phyloP scores from a whole-genome alignment of 2,888 invertebrate species.

The Sycophila texana region DNA sequence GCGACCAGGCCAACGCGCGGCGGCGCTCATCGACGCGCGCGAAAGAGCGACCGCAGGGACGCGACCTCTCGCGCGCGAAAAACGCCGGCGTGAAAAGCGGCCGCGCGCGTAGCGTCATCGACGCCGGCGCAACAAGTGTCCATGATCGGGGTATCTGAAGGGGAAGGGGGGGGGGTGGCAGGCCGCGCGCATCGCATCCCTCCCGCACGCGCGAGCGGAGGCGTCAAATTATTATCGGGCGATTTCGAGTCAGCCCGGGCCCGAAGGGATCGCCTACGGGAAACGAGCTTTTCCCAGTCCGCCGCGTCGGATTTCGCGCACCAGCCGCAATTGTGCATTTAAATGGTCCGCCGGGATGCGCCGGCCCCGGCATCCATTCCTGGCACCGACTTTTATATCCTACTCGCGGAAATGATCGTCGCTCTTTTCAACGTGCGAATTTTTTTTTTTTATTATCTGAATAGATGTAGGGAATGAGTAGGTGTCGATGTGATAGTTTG shows the following conservation, averaged over 20 bases:
- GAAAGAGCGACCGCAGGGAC: background rate
- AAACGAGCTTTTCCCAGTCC: constrained; percentile 35
- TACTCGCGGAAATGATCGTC: background rate
- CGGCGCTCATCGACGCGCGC: background rate
- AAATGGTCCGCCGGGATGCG: background rate
- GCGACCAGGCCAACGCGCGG: background rate
- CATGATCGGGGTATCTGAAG: constrained; percentile 18
- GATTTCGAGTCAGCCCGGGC: constrained; percentile 42
- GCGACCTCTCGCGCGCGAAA: background rate
- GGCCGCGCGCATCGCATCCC: background rate
- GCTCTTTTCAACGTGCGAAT: background rate
- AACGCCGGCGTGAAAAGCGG: constrained; percentile 25
- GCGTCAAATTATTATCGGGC: constrained; percentile 30
- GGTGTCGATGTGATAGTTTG: background rate
- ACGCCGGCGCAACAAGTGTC: constrained; percentile 46
- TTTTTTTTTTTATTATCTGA: background rate
- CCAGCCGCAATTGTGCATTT: background rate
- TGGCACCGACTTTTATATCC: background rate
- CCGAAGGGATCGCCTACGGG: constrained; percentile 45
- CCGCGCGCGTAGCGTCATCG: constrained; percentile 30
- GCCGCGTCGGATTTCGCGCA: constrained; percentile 19
- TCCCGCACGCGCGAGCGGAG: background rate
- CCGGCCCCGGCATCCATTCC: background rate
- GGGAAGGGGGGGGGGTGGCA: background rate
- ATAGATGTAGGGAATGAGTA: too few species aligned